Base-by-base conservation (phyloP, 2,888 invertebrate species). In the Eilema griseolum region DNA sequence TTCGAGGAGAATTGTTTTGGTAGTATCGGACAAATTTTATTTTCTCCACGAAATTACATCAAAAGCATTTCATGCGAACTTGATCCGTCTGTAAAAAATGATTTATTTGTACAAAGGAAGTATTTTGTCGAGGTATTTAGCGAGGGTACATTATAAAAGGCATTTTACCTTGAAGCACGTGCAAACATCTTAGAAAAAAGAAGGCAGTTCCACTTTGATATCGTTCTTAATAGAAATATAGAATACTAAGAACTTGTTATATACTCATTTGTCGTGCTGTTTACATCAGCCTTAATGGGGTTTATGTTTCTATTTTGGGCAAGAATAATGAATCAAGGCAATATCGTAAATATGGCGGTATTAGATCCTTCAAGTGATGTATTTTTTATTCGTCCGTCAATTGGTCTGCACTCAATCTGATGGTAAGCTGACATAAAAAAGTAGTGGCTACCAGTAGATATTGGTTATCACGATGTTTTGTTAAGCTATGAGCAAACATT, bases 1-100 rank as follows among this genome's bases (percentile, higher is more conserved):
- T 81, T 72, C 70, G 61, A 59, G 67, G 68, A 67, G 66, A 65
- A 72, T 73, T 76, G 71, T 73, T 73, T 69, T 56, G 64, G 31
- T 67, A 71, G 69, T 62, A 69, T 63, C 67, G 56, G 37, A 69
- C 57, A 64, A 81, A 69, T 70, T 74, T 68, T 65, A 62, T 79
- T 79, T 78, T 72, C 60, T 71, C 71, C 62, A 70, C 57, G 52
- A 72, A 74, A 75, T 70, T 61, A 72, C 68, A 66, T 71, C 68
- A 77, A 68, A 71, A 70, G 46, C 60, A 62, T 76, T 70, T 67
- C 46, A 62, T 69, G 66, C 56, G 66, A 72, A 62, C 63, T 66
- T 67, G 71, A 64, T 69, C 72, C 63, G 37, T 74, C 37, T 64
- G 33, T 63, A n/a, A 33, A 24, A 67, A 52, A 67, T 33, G 41